A percentile compares a stretch with the other conserved stretches of the same genome.
phyloP scores from a whole-genome alignment of 2,113 vertebrate species.

The Brachionichthys hirsutus region DNA sequence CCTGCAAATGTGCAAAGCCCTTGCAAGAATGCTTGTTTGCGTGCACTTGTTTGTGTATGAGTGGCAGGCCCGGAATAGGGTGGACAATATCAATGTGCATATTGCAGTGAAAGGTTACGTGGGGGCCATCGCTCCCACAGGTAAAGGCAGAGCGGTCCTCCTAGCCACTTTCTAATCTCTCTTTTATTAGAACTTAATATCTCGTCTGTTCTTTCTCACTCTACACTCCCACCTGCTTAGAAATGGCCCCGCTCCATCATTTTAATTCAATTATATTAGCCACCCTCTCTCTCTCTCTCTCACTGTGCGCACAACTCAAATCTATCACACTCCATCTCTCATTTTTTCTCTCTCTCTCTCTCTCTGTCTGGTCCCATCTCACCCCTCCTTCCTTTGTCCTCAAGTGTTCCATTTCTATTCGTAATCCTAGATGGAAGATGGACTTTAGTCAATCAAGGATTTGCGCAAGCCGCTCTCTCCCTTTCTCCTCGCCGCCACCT shows the following conservation, averaged over 20 bases:
- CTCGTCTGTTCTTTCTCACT: constrained; percentile 69
- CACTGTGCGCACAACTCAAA: constrained; percentile 41
- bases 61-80: constrained; percentile 42
- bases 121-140: constrained; percentile 70
- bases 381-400: constrained; percentile 71
- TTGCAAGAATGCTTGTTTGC: constrained; percentile 7
- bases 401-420: constrained; percentile 70
- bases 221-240: constrained; percentile 75
- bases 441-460: constrained; percentile 77
- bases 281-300: constrained; percentile 46
- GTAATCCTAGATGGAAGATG: constrained; percentile 72
- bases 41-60: constrained; percentile 16
- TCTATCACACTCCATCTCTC: constrained; percentile 4
- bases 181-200: constrained; percentile 81
- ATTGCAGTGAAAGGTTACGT: constrained; percentile 75
- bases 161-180: constrained; percentile 77
- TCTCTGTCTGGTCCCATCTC: constrained; percentile 40
- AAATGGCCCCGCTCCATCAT: constrained; percentile 75
- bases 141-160: constrained; percentile 71
- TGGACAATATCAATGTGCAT: constrained; percentile 69
- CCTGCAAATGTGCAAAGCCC: constrained; percentile 3
- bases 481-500: constrained; percentile 47
- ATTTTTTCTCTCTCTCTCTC: constrained; percentile 4
- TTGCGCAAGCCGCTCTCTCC: constrained; percentile 63
- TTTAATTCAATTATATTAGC: constrained; percentile 78